A percentile compares a stretch with the other conserved stretches of the same genome.
Conservation (phyloP, 2,888 invertebrate species). For the Cheilosia grossa region DNA sequence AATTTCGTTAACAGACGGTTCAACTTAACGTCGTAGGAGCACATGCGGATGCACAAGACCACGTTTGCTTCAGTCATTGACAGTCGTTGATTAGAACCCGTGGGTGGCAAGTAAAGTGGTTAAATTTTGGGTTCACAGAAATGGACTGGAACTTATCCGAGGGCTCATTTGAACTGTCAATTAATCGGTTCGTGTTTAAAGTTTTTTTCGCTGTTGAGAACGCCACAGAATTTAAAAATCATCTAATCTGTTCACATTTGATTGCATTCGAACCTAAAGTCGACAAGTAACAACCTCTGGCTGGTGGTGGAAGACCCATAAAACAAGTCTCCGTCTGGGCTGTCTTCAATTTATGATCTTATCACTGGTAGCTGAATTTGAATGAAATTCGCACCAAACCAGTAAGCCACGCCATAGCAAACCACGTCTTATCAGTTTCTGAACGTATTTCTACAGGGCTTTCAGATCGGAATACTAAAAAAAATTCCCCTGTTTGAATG, state of each 20-base stretch:
- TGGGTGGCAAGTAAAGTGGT: too few species aligned
- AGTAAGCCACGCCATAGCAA: not conserved
- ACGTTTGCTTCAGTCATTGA: not conserved
- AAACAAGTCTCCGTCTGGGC: constrained; percentile 49
- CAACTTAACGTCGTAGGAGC: constrained; percentile 1
- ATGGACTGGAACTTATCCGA: too few species aligned
- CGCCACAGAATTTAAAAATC: too few species aligned
- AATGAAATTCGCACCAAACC: constrained; percentile 50
- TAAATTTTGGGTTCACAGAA: too few species aligned
- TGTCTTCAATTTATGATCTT: constrained; percentile 58
- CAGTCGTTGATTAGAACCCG: not conserved
- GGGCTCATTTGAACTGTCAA: too few species aligned
- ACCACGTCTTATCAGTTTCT: constrained; percentile 38
- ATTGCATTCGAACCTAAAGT: not conserved
- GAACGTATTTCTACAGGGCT: constrained; percentile 27
- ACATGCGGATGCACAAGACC: not conserved
- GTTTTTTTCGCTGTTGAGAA: too few species aligned
- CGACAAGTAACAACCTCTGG: constrained; percentile 28
- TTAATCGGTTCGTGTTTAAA: too few species aligned
- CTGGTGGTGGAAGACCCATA: constrained; percentile 9
- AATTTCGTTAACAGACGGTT: constrained; percentile 24
- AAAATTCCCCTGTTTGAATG: constrained; percentile 4
- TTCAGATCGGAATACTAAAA: constrained; percentile 55
- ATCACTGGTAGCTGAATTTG: constrained; percentile 53
- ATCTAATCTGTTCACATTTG: not conserved